A percentile compares a stretch with the other conserved stretches of the same genome.
These are phyloP conservation scores for Ceuthmochares aereus DNA, from an alignment of 2,113 vertebrate genomes.

Conservation along the genomic window DNA sequence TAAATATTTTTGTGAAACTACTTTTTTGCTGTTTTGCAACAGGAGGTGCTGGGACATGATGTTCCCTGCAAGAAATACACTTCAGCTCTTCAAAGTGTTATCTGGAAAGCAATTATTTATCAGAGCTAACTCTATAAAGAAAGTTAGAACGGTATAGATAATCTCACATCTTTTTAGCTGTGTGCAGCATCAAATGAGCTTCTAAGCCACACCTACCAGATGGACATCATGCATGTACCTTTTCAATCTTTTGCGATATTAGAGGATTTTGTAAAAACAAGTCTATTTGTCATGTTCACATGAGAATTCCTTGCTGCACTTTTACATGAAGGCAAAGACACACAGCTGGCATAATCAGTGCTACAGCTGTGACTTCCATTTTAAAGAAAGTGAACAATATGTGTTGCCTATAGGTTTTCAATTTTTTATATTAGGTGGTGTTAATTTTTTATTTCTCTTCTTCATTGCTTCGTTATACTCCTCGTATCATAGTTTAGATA, in stretches of 20 bases:
- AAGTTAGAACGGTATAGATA: neutral
- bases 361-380: neutral
- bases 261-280: neutral
- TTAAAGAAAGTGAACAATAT: neutral
- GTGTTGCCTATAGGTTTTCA: neutral
- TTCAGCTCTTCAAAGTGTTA: neutral
- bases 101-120: neutral
- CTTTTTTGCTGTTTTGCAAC: neutral
- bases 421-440: neutral
- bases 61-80: neutral
- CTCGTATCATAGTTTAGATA: neutral
- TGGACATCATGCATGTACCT: neutral
- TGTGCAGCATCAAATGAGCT: neutral
- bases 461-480: neutral
- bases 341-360: neutral
- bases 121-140: neutral
- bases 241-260: neutral
- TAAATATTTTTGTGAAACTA: neutral
- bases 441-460: neutral
- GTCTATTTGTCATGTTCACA: neutral
- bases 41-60: neutral
- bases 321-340: too few species aligned
- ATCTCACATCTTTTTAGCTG: neutral
- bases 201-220: fast-evolving
- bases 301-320: neutral